phyloP scores from a whole-genome alignment of 1,140 invertebrate species.

The Drosophila melanica region DNA sequence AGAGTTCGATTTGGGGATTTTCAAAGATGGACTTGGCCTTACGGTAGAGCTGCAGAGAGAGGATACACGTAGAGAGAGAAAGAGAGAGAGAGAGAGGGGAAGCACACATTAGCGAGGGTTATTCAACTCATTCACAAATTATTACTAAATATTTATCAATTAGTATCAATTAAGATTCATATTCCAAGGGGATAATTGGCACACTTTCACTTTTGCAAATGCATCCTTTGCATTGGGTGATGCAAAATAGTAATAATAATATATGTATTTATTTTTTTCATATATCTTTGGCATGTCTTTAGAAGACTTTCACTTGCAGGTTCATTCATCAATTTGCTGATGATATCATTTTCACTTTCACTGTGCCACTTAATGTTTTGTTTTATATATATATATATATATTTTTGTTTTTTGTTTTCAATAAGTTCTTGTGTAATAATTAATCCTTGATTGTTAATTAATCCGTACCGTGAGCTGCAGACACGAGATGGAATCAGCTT shows the following conservation, averaged over 20 bases:
- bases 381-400: too few species aligned
- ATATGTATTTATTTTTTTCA: not conserved
- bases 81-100: slow-evolving; percentile 24
- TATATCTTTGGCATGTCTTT: slow-evolving; percentile 6
- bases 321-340: slow-evolving; percentile 7
- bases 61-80: slow-evolving; percentile 1
- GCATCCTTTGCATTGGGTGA: slow-evolving; percentile 23
- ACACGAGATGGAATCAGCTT: slow-evolving; percentile 88
- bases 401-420: slow-evolving; percentile 20
- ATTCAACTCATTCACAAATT: slow-evolving; percentile 34
- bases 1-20: slow-evolving; percentile 86
- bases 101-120: slow-evolving; percentile 47
- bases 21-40: slow-evolving; percentile 87
- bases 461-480: slow-evolving; percentile 86
- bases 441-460: slow-evolving; percentile 69
- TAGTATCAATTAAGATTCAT: slow-evolving; percentile 26
- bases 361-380: slow-evolving; percentile 58
- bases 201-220: slow-evolving; percentile 35
- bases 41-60: slow-evolving; percentile 84
- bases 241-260: not conserved
- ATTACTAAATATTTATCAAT: slow-evolving; percentile 9
- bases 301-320: slow-evolving; percentile 36
- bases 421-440: slow-evolving; percentile 38
- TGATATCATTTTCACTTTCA: slow-evolving; percentile 54
- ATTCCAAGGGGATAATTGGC: slow-evolving; percentile 17